These are phyloP conservation scores for Ptiloglossa arizonensis DNA, from an alignment of 1,140 invertebrate species.

Conservation along the genomic window DNA sequence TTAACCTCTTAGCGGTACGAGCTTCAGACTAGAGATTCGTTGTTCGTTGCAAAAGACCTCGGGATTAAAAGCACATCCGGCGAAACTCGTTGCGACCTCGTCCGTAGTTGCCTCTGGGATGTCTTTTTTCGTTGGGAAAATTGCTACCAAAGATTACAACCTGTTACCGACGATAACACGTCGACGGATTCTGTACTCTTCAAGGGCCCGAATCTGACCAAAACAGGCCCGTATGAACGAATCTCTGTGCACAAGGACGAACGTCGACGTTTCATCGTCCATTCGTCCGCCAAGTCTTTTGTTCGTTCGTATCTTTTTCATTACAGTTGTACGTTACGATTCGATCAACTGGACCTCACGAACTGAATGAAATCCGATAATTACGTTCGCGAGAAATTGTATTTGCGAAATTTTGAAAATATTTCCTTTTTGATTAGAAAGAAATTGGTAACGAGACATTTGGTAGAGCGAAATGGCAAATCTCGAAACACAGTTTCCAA, in stretches of 20 bases:
- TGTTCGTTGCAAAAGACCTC: constrained; percentile 37
- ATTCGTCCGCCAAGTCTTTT: constrained; percentile 11
- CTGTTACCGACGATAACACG: constrained; percentile 9
- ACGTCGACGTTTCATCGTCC: not conserved
- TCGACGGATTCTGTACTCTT: constrained; percentile 6
- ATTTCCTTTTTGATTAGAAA: too few relatives aligned
- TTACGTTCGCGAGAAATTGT: too few relatives aligned
- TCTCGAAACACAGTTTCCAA: too few relatives aligned
- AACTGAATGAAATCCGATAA: too few relatives aligned
- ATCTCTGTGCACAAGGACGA: not conserved
- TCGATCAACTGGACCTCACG: too few relatives aligned
- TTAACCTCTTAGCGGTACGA: constrained; percentile 2
- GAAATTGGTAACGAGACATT: too few relatives aligned
- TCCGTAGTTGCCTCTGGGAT: constrained; percentile 13
- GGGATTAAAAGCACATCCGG: constrained; percentile 48
- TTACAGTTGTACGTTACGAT: too few relatives aligned
- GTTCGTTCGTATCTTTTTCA: not conserved
- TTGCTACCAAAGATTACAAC: constrained; percentile 20
- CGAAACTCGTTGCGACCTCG: constrained; percentile 31
- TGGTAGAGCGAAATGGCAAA: too few relatives aligned
- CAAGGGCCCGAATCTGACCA: not conserved
- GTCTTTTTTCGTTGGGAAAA: constrained; percentile 17
- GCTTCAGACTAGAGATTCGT: not conserved
- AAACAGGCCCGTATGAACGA: not conserved
- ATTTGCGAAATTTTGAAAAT: too few relatives aligned